Evolutionary conservation across 2,113 vertebrate genomes (phyloP), one percentile per base, ranked within the genome.

Genomic region (Aplodontia rufa): DNA sequence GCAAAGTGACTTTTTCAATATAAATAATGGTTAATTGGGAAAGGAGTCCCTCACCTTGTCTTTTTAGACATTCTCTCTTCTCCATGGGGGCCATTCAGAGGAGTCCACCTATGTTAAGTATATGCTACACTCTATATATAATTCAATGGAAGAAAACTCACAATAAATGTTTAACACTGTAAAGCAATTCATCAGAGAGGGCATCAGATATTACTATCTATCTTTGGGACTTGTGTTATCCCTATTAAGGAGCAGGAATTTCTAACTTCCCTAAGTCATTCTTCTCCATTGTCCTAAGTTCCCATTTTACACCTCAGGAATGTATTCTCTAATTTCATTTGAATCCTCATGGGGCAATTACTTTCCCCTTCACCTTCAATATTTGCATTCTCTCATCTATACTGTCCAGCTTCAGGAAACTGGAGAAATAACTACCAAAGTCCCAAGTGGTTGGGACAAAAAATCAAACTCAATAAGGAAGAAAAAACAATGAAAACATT

Each of bases 111-210:
- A 49, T 42, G 16, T 91, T 80, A 93, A 93, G 35, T 84, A 88
- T 75, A 58, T 9, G 62, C 55, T 87, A n/a, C 42, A 37, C 24
- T 78, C 60, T 92, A 28, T 78, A 49, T 85, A 75, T 76, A 51
- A 86, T 58, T 75, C 64, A 28, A 74, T 37, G 51, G 71, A 62
- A 94, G 58, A 20, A 91, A 58, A 87, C 53, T 53, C 75, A 78
- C 40, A 45, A 17, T 84, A 60, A 91, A 62, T 88, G 47, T 91
- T 92, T 55, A 94, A 93, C 74, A 13, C 20, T 82, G 26, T 42
- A 93, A 87, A 82, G 49, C 49, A 87, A 55, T 69, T 95, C 84
- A 74, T 90, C 62, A 91, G 55, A 83, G 93, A 83, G n/a, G 75
- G 37, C 26, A 42, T 64, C n/a, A 87, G 42, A 14, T 74, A 26